Percentiles rank a stretch among this genome's conserved stretches.
These are phyloP conservation scores for Chydorus sphaericus DNA, from an alignment of 2,888 invertebrate genomes.

Conservation along the genomic window DNA sequence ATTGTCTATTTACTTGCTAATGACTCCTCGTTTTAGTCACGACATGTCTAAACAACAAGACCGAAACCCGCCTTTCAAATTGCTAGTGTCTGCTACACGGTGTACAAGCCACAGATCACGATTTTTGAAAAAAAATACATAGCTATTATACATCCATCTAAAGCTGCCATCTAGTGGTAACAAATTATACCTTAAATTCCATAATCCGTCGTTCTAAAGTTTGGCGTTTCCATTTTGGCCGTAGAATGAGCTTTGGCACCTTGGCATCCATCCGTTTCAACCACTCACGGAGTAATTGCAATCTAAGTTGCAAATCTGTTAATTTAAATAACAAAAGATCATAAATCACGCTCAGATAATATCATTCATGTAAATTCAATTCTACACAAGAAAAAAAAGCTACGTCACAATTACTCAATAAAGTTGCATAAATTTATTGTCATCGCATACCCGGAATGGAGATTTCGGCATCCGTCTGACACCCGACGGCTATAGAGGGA, in stretches of 20 bases:
- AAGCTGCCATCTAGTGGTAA: neutral
- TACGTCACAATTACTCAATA: no score
- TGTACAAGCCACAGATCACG: no score
- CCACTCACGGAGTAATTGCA: slow-evolving; percentile 67
- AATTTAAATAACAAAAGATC: slow-evolving; percentile 17
- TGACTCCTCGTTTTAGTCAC: no score
- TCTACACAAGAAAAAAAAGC: no score
- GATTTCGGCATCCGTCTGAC: neutral
- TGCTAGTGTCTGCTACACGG: no score
- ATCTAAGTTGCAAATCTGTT: slow-evolving; percentile 57
- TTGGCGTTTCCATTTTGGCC: slow-evolving; percentile 43
- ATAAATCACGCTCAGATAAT: neutral
- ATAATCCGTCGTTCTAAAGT: slow-evolving; percentile 61
- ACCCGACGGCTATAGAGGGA: neutral
- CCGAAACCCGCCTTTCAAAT: no score
- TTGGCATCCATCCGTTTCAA: slow-evolving; percentile 70
- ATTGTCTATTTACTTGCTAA: no score
- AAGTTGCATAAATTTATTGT: no score
- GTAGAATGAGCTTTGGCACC: slow-evolving; percentile 55
- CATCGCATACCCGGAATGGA: neutral
- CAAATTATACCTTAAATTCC: slow-evolving; percentile 63
- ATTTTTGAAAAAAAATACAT: no score
- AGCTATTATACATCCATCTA: no score
- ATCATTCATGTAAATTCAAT: neutral
- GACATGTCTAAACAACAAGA: no score